phyloP scores from a whole-genome alignment of 2,888 invertebrate genomes.

The Caenorhabditis uteleia region DNA sequence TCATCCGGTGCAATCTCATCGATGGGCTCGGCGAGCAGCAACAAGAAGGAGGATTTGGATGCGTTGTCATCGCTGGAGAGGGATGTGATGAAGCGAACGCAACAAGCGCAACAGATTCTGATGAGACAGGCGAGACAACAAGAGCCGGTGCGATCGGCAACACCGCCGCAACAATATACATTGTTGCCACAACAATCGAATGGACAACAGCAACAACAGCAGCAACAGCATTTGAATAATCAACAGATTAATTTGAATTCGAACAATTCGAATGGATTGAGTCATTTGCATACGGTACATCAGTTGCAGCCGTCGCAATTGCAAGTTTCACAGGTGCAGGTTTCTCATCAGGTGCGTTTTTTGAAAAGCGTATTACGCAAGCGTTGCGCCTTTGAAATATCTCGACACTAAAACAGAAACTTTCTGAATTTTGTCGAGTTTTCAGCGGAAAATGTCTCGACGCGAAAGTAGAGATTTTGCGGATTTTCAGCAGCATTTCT shows the following conservation, averaged over 20 bases:
- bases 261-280: slow-evolving; percentile 14
- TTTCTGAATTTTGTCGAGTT: no score
- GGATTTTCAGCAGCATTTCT: no score
- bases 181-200: slow-evolving; percentile 25
- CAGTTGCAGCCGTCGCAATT: slow-evolving; percentile 34
- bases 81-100: slow-evolving; percentile 66
- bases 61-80: slow-evolving; percentile 63
- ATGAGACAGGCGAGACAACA: slow-evolving; percentile 10
- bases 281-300: slow-evolving; percentile 41
- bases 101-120: slow-evolving; percentile 64
- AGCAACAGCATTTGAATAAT: slow-evolving; percentile 2
- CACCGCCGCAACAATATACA: slow-evolving; percentile 17
- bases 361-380: no score
- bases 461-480: no score
- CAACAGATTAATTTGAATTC: slow-evolving; percentile 12
- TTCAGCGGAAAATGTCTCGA: no score
- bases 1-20: slow-evolving; percentile 30
- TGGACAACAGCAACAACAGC: slow-evolving; percentile 18
- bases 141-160: slow-evolving; percentile 1
- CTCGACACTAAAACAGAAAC: no score
- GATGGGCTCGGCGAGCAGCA: slow-evolving; percentile 13
- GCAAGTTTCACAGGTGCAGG: slow-evolving; percentile 17
- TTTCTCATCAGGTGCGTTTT: slow-evolving; percentile 31
- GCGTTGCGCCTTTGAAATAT: no score
- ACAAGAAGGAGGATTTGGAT: slow-evolving; percentile 60